Conservation (phyloP, 1,140 invertebrate species). For the Tachypleus tridentatus region DNA sequence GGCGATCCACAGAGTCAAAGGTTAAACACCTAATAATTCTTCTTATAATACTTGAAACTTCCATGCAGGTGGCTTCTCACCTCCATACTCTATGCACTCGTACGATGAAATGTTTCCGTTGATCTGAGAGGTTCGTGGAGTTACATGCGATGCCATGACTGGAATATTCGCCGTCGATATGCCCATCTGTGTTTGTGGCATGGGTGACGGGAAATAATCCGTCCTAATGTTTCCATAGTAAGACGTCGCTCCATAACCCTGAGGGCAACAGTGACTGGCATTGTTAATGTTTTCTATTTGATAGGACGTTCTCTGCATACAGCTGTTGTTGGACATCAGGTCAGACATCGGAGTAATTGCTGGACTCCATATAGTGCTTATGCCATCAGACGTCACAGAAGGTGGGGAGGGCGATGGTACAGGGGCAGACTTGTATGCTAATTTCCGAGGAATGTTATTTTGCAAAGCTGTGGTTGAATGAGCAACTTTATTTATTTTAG, state of each 20-base stretch:
- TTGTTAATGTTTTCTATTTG: conserved; percentile 25
- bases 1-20: too few relatives aligned
- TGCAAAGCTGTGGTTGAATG: conserved; percentile 25
- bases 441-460: conserved; percentile 15
- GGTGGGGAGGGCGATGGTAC: conserved; percentile 24
- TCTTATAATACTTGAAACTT: conserved; percentile 26
- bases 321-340: conserved; percentile 33
- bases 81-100: conserved; percentile 22
- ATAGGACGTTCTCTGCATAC: conserved; percentile 34
- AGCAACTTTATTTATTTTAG: conserved; percentile 26
- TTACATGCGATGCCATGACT: conserved; percentile 29
- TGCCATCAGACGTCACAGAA: conserved; percentile 21
- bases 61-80: conserved; percentile 21
- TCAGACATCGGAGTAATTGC: conserved; percentile 32
- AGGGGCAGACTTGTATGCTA: conserved; percentile 28
- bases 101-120: conserved; percentile 21
- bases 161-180: conserved; percentile 14
- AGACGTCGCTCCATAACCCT: conserved; percentile 32
- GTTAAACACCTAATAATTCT: too few relatives aligned
- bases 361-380: conserved; percentile 36
- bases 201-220: conserved; percentile 32
- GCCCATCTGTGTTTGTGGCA: conserved; percentile 21
- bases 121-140: conserved; percentile 18
- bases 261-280: conserved; percentile 25
- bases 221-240: conserved; percentile 37